Evolutionary conservation across 2,888 invertebrate genomes (phyloP).

Genomic region (Cactoblastis cactorum): DNA sequence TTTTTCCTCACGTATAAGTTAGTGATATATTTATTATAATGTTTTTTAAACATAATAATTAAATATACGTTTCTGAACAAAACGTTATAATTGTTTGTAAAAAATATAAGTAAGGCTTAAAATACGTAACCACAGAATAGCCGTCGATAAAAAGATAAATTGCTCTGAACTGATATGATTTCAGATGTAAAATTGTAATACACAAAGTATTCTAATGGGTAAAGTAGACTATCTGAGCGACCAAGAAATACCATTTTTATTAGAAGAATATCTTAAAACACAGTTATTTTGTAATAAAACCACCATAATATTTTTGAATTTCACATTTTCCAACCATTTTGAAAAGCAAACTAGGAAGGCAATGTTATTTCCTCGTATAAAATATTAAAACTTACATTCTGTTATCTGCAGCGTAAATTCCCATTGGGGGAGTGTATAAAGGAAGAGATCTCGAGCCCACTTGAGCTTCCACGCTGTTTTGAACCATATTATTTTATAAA

Average conservation of each 20-base stretch:
- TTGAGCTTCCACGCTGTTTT: slow-evolving; percentile 41
- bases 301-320: slow-evolving; percentile 4
- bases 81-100: too few relatives aligned
- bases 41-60: too few relatives aligned
- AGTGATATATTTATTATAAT: too few relatives aligned
- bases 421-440: slow-evolving; percentile 33
- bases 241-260: neutral
- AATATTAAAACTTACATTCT: slow-evolving; percentile 38
- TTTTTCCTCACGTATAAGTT: too few relatives aligned
- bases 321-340: slow-evolving; percentile 5
- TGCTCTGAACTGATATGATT: too few relatives aligned
- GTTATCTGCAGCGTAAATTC: slow-evolving; percentile 34
- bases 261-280: neutral
- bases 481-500: slow-evolving; percentile 38
- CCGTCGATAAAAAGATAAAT: too few relatives aligned
- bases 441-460: slow-evolving; percentile 43
- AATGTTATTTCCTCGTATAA: slow-evolving; percentile 25
- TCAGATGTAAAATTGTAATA: too few relatives aligned
- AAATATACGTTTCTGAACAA: too few relatives aligned
- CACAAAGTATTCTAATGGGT: too few relatives aligned
- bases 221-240: too few relatives aligned
- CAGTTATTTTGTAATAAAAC: slow-evolving; percentile 10
- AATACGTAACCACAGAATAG: too few relatives aligned
- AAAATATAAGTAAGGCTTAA: too few relatives aligned
- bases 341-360: slow-evolving; percentile 6